Percentiles rank a stretch among this genome's conserved stretches.
Conservation (phyloP, 2,797 vertebrate species). For the Coendou prehensilis region DNA sequence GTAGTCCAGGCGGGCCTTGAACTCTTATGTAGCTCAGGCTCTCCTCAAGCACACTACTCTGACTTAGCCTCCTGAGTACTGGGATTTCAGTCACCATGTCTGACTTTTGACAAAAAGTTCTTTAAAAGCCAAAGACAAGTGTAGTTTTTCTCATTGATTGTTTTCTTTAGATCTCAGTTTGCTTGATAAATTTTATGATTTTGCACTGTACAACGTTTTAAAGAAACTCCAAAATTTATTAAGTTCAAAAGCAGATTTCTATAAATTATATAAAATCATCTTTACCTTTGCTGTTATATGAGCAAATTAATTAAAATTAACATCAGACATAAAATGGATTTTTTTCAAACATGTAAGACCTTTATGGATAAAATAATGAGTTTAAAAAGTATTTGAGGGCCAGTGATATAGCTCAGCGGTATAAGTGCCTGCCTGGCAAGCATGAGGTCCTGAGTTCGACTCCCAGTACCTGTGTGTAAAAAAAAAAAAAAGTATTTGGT, state of each 20-base stretch:
- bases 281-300: slow-evolving; percentile 75
- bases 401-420: too few relatives aligned
- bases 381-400: background rate
- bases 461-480: too few relatives aligned
- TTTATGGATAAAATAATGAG: slow-evolving; percentile 74
- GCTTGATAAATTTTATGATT: background rate
- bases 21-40: background rate
- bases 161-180: background rate
- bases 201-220: background rate
- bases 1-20: background rate
- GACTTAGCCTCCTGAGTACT: background rate
- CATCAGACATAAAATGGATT: slow-evolving; percentile 74
- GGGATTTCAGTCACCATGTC: background rate
- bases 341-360: slow-evolving; percentile 74
- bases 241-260: slow-evolving; percentile 83
- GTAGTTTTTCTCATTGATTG: background rate
- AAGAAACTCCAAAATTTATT: slow-evolving; percentile 84
- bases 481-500: background rate
- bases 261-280: slow-evolving; percentile 77
- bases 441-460: too few relatives aligned
- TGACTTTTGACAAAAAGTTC: background rate
- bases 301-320: slow-evolving; percentile 69
- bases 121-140: background rate
- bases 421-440: too few relatives aligned
- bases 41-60: too few relatives aligned